Evolutionary conservation across 2,113 vertebrate genomes (phyloP).

Genomic region (Isurus oxyrinchus): DNA sequence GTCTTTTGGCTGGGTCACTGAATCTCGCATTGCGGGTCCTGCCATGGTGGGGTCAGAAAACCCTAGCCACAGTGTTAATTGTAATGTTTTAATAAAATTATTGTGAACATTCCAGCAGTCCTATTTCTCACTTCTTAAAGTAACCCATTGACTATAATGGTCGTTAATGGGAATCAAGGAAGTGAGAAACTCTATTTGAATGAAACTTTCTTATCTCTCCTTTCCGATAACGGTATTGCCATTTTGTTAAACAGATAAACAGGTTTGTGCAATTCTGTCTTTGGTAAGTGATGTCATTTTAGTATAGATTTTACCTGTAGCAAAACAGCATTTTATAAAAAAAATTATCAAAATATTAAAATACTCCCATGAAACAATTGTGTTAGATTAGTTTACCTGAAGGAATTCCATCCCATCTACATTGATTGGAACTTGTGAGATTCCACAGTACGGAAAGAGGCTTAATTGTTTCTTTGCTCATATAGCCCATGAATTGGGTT

Average conservation of each 20-base stretch:
- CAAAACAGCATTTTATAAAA: background rate
- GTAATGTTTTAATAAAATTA: background rate
- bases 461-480: background rate
- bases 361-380: background rate
- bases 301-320: background rate
- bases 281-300: background rate
- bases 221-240: background rate
- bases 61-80: background rate
- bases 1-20: too few species aligned
- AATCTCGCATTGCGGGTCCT: too few species aligned
- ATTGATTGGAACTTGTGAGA: background rate
- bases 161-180: background rate
- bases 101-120: background rate
- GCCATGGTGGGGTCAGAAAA: too few species aligned
- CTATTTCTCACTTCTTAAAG: background rate
- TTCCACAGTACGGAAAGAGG: background rate
- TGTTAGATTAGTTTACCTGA: background rate
- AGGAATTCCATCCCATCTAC: background rate
- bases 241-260: background rate
- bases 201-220: background rate
- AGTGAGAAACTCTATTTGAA: background rate
- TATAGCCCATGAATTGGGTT: background rate
- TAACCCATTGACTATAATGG: background rate
- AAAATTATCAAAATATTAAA: background rate
- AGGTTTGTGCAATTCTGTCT: background rate